Evolutionary conservation across 2,113 vertebrate species (phyloP).

Genomic region (Sylvilagus bachmani): DNA sequence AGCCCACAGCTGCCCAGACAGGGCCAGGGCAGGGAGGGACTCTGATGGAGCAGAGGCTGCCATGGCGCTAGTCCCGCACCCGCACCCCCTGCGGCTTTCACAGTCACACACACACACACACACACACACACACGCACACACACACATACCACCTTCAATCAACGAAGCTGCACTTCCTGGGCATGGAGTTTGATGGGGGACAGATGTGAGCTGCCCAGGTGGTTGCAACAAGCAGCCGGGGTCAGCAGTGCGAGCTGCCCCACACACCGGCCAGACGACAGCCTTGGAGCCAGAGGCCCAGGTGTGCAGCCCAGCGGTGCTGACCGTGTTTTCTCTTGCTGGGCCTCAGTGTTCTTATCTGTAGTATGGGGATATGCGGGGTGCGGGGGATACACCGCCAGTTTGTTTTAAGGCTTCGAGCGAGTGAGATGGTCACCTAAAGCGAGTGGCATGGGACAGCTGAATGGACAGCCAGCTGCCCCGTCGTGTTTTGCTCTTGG

Average conservation of each 20-base stretch:
- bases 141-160: background rate
- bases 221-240: background rate
- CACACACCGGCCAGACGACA: background rate
- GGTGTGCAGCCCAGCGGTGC: slow-evolving; percentile 27
- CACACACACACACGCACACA: too few relatives aligned
- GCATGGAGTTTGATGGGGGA: background rate
- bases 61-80: too few relatives aligned
- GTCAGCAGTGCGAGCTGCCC: background rate
- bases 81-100: too few relatives aligned
- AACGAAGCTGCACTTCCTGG: slow-evolving; percentile 46
- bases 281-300: background rate
- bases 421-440: background rate
- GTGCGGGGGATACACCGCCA: background rate
- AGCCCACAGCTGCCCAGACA: background rate
- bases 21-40: background rate
- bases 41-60: background rate
- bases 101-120: too few relatives aligned
- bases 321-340: background rate
- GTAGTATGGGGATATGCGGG: background rate
- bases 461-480: background rate
- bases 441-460: background rate
- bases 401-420: slow-evolving; percentile 5
- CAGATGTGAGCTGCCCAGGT: background rate
- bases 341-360: background rate
- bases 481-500: rapidly evolving